These are phyloP conservation scores for Tenualosa thibaudeaui DNA, from an alignment of 2,797 vertebrate species.

Conservation along the genomic window DNA sequence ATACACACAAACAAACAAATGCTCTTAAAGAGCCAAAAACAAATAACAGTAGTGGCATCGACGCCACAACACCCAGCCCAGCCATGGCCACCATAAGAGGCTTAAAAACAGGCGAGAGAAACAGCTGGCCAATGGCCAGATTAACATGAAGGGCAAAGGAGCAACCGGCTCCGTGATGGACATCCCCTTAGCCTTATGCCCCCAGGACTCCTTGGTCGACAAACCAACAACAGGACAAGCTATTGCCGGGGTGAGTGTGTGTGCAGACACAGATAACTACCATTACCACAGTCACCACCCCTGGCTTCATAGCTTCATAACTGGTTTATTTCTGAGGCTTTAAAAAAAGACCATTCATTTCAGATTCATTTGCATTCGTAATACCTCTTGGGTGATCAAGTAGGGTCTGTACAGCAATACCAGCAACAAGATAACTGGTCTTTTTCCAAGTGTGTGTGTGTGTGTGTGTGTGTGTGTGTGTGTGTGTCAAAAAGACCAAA, in stretches of 20 bases:
- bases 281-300: background rate
- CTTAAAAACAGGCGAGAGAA: constrained; percentile 44
- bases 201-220: background rate
- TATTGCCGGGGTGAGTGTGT: background rate
- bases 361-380: background rate
- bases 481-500: constrained; percentile 20
- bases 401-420: background rate
- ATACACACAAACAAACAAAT: background rate
- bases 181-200: constrained; percentile 34
- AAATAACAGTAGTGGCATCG: background rate
- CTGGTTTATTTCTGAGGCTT: background rate
- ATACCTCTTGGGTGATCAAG: background rate
- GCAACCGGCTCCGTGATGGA: constrained; percentile 42
- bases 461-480: background rate
- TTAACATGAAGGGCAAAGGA: constrained; percentile 40
- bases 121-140: constrained; percentile 44
- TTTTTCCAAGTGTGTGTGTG: background rate
- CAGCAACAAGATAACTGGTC: background rate
- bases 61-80: constrained; percentile 20
- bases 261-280: background rate
- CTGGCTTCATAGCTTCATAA: background rate
- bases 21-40: constrained; percentile 28
- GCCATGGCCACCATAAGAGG: constrained; percentile 36
- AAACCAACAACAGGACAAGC: background rate
- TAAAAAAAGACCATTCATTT: background rate